phyloP scores from a whole-genome alignment of 2,888 invertebrate species.

The Labia minor region DNA sequence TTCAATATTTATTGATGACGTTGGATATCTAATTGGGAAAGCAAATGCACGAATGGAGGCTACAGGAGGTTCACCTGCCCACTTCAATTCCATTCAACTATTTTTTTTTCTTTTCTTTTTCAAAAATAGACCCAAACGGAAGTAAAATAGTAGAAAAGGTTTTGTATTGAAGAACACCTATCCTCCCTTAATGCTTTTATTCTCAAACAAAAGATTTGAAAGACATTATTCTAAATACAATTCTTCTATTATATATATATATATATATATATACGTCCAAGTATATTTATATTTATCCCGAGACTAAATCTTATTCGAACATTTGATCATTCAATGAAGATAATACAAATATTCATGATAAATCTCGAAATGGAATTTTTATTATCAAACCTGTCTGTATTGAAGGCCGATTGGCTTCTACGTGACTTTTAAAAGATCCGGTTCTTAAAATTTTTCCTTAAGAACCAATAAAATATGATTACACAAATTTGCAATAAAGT shows the following conservation, averaged over 20 bases:
- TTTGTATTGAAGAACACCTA: not conserved
- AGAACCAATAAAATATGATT: not conserved
- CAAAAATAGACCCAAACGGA: not conserved
- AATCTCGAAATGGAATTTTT: not conserved
- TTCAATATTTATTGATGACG: slow-evolving; percentile 1
- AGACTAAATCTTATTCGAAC: not conserved
- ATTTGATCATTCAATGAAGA: not conserved
- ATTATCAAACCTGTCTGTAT: slow-evolving; percentile 1
- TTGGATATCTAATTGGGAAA: not conserved
- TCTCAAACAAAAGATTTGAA: too few species aligned
- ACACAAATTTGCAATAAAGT: too few species aligned
- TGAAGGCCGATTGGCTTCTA: not conserved
- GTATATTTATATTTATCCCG: not conserved
- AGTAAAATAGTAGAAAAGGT: not conserved
- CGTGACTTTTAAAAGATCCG: not conserved
- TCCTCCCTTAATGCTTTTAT: not conserved
- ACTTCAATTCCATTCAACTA: not conserved
- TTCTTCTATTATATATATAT: too few species aligned
- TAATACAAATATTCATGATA: too few species aligned
- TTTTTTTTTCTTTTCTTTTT: not conserved
- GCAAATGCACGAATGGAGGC: not conserved
- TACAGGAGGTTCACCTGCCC: not conserved
- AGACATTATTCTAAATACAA: not conserved
- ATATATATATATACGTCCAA: not conserved
- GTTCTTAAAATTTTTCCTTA: not conserved